Percentiles rank a stretch among this genome's conserved stretches.
Conservation (phyloP, 2,888 invertebrate species). For the Cremastinae sp. region DNA sequence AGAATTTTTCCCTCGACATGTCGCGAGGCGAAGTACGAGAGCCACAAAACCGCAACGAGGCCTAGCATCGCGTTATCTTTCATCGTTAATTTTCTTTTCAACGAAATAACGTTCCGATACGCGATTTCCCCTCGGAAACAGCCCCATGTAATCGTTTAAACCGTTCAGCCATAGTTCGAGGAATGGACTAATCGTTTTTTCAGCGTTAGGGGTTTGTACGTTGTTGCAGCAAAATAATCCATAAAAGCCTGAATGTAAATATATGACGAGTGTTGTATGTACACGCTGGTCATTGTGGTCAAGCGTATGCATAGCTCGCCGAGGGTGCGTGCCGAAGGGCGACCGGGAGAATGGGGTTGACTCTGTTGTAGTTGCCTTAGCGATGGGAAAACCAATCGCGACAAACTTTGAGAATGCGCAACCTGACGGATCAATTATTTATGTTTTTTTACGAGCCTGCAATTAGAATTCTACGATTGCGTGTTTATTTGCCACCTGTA, state of each 20-base stretch:
- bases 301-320: conserved; percentile 8
- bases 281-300: conserved; percentile 12
- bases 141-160: neutral
- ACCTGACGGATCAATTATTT: too few species aligned
- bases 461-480: too few species aligned
- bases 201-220: conserved; percentile 5
- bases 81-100: too few species aligned
- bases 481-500: too few species aligned
- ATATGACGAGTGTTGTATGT: neutral
- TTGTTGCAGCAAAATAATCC: conserved; percentile 49
- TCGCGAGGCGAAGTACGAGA: neutral
- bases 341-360: conserved; percentile 3
- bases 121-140: neutral
- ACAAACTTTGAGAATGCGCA: too few species aligned
- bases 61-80: too few species aligned
- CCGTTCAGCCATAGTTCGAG: neutral
- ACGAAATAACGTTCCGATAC: neutral
- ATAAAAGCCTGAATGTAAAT: conserved; percentile 34
- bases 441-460: too few species aligned
- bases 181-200: neutral
- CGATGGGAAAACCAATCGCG: conserved; percentile 17
- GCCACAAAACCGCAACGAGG: neutral
- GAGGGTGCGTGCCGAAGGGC: conserved; percentile 3
- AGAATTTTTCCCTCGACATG: conserved; percentile 67
- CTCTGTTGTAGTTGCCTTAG: conserved; percentile 33